Evolutionary conservation across 1,140 invertebrate genomes (phyloP).

Genomic region (Archivesica marissinica): DNA sequence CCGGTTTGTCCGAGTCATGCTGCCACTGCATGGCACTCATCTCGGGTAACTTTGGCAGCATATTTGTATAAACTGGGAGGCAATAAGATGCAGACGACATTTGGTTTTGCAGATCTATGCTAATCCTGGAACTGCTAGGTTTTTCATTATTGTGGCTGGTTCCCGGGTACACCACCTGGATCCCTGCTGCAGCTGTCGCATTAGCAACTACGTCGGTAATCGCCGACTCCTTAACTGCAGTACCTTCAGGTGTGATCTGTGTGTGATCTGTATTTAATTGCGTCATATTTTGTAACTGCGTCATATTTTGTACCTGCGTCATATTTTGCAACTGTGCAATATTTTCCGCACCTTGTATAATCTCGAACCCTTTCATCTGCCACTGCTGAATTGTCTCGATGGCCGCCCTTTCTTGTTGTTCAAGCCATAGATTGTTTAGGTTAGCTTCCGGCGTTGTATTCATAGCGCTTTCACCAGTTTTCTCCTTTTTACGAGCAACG

Average conservation of each 20-base stretch:
- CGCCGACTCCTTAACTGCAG: not conserved
- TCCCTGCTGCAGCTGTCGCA: slow-evolving; percentile 29
- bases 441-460: not conserved
- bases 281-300: not conserved
- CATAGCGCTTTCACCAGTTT: not conserved
- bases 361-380: slow-evolving; percentile 50
- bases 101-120: not conserved
- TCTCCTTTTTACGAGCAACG: not conserved
- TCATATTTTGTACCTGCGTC: not conserved
- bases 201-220: slow-evolving; percentile 20
- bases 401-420: slow-evolving; percentile 52
- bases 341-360: not conserved
- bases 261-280: not conserved
- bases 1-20: not conserved
- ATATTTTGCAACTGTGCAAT: not conserved
- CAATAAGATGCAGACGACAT: not conserved
- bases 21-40: slow-evolving; percentile 11
- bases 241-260: not conserved
- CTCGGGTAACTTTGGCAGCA: slow-evolving; percentile 15
- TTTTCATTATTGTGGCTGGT: not conserved
- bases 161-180: slow-evolving; percentile 17
- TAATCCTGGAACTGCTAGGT: not conserved
- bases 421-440: slow-evolving; percentile 2
- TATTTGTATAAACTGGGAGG: not conserved
- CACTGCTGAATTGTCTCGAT: slow-evolving; percentile 57